Conservation (phyloP, 1,140 invertebrate genomes). For the Leptonema lineaticorne region DNA sequence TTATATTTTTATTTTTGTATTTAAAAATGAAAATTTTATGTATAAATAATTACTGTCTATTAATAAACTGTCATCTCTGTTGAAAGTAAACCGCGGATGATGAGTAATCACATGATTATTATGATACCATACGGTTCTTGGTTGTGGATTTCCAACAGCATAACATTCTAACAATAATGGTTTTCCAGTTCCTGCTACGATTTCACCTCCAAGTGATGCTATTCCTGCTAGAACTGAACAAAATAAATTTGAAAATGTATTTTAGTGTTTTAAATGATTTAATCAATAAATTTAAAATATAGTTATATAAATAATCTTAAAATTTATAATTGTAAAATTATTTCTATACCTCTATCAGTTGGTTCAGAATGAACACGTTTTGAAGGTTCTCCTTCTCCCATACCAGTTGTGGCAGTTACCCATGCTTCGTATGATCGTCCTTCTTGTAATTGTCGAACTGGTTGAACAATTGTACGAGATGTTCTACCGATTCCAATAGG, state of each 20-base stretch:
- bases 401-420: constrained; percentile 76
- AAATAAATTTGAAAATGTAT: constrained; percentile 1
- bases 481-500: background rate
- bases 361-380: constrained; percentile 48
- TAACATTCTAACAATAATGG: constrained; percentile 58
- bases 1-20: background rate
- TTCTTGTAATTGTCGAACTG: constrained; percentile 64
- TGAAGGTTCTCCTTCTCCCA: constrained; percentile 69
- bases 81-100: constrained; percentile 62
- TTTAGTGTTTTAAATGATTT: no score
- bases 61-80: constrained; percentile 61
- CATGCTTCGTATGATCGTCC: constrained; percentile 79
- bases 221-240: constrained; percentile 52
- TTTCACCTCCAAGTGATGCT: constrained; percentile 50
- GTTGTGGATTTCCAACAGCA: constrained; percentile 64
- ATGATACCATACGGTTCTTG: constrained; percentile 65
- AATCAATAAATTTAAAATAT: no score
- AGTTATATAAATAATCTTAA: background rate
- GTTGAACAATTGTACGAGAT: constrained; percentile 50
- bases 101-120: constrained; percentile 63
- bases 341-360: constrained; percentile 46
- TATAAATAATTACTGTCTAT: constrained; percentile 58
- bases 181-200: constrained; percentile 48
- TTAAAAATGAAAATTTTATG: background rate
- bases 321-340: background rate